Base-by-base conservation (phyloP, 2,797 vertebrate species). In the Semotilus atromaculatus region DNA sequence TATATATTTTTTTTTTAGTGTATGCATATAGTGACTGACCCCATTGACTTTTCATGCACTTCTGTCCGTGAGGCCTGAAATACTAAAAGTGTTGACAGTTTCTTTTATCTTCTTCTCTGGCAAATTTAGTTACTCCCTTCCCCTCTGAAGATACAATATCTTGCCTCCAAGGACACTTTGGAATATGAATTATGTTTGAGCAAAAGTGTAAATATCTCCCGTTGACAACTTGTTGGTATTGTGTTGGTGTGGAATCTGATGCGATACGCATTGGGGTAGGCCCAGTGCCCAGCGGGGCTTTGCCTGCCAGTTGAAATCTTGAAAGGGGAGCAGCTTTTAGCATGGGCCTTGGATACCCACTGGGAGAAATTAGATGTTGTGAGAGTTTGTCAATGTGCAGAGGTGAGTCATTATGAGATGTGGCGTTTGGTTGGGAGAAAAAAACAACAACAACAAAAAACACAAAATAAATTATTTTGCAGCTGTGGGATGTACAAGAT, bases 141-240 rank as follows among this genome's bases (percentile, higher is more conserved):
- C 91, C 91, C 86, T 76, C 83, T 75, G 78, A 83, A 88, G 86
- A 88, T 68, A 78, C 85, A 58, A 88, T 89, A 82, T 89, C 86
- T 88, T 53, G 87, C 90, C 89, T 90, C 90, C 91, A 92, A 93
- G 91, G 92, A 88, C 92, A 88, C 91, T 82, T 85, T 88, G 90
- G 83, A 90, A 87, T 91, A 91, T 94, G 93, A 95, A 93, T 93
- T 92, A 94, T 92, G 89, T 92, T 92, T 89, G 75, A 91, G 91
- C 71, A 7, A 82, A 91, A 91, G 90, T 90, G 91, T 94, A 92
- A 94, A 94, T 94, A 94, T 93, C 88, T 90, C 84, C 84, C 74
- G 67, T 74, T 94, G 94, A 94, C 92, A 93, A 93, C 91, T 89
- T 93, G 92, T 94, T 94, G 94, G 93, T 92, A 93, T 91, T 91